These are phyloP conservation scores for Cephus spinipes DNA, from an alignment of 2,888 invertebrate species.

Conservation along the genomic window DNA sequence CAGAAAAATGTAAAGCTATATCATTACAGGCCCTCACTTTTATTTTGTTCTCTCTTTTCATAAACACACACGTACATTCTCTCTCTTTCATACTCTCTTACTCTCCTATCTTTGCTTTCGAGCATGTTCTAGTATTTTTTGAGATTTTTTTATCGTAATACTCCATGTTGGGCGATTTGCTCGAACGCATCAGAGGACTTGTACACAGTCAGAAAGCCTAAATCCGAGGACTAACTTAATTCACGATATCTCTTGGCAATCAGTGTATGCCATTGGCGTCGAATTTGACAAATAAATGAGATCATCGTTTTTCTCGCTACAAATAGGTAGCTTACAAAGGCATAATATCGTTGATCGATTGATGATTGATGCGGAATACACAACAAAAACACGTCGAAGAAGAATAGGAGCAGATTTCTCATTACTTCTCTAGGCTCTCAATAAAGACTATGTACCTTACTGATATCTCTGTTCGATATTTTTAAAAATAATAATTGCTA, in stretches of 20 bases:
- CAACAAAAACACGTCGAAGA: slow-evolving; percentile 21
- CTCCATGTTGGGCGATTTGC: not conserved
- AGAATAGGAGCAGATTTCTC: not conserved
- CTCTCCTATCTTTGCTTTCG: not conserved
- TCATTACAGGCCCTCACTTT: slow-evolving; percentile 24
- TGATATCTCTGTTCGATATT: not conserved
- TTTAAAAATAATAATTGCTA: not conserved
- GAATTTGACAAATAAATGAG: slow-evolving; percentile 41
- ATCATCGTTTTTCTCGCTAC: slow-evolving; percentile 38
- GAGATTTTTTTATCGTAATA: not conserved
- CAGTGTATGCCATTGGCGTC: not conserved
- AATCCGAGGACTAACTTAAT: not conserved
- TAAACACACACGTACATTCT: not conserved
- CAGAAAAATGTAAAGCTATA: slow-evolving; percentile 50
- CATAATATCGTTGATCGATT: slow-evolving; percentile 33
- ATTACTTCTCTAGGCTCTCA: slow-evolving; percentile 9
- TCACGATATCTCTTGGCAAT: not conserved
- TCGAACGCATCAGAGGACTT: not conserved
- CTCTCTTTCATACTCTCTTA: not conserved
- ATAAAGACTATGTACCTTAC: slow-evolving; percentile 4
- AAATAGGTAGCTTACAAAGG: slow-evolving; percentile 21
- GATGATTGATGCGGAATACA: slow-evolving; percentile 20
- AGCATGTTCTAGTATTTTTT: not conserved
- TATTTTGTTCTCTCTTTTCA: slow-evolving; percentile 6
- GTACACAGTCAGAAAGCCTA: not conserved